phyloP scores from a whole-genome alignment of 2,888 invertebrate genomes.

The Cabera pusaria region DNA sequence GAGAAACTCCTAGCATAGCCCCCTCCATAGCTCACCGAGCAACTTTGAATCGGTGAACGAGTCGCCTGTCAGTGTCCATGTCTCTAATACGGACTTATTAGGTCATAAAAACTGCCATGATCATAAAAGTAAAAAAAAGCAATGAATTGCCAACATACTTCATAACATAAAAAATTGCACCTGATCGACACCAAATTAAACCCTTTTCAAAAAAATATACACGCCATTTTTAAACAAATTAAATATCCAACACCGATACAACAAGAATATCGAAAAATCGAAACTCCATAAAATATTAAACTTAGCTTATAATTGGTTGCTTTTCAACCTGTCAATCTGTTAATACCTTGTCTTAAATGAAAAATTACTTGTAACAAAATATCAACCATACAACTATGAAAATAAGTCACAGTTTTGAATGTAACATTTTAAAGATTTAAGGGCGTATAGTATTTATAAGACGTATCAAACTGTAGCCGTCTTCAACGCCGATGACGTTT shows the following conservation, averaged over 20 bases:
- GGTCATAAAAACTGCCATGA: no score
- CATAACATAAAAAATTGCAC: no score
- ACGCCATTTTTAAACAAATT: slow-evolving; percentile 81
- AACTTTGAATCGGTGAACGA: no score
- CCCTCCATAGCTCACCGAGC: no score
- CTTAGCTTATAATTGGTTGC: slow-evolving; percentile 77
- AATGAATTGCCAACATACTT: no score
- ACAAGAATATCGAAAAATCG: slow-evolving; percentile 77
- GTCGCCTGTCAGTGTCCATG: no score
- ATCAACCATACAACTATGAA: not conserved
- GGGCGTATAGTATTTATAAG: slow-evolving; percentile 76
- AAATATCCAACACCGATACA: slow-evolving; percentile 68
- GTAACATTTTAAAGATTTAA: slow-evolving; percentile 38
- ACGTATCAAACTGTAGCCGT: slow-evolving; percentile 78
- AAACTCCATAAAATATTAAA: slow-evolving; percentile 77
- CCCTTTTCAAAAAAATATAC: slow-evolving; percentile 29
- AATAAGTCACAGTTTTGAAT: slow-evolving; percentile 36
- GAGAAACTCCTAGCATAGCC: no score
- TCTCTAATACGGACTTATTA: no score
- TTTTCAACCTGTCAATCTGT: slow-evolving; percentile 56
- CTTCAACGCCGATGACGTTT: slow-evolving; percentile 81
- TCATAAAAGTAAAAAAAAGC: no score
- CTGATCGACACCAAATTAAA: slow-evolving; percentile 72
- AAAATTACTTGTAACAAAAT: slow-evolving; percentile 18
- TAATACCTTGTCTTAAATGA: slow-evolving; percentile 37